Percentiles rank a stretch among this genome's conserved stretches.
Conservation (phyloP, 1,140 invertebrate genomes). For the Mya arenaria region DNA sequence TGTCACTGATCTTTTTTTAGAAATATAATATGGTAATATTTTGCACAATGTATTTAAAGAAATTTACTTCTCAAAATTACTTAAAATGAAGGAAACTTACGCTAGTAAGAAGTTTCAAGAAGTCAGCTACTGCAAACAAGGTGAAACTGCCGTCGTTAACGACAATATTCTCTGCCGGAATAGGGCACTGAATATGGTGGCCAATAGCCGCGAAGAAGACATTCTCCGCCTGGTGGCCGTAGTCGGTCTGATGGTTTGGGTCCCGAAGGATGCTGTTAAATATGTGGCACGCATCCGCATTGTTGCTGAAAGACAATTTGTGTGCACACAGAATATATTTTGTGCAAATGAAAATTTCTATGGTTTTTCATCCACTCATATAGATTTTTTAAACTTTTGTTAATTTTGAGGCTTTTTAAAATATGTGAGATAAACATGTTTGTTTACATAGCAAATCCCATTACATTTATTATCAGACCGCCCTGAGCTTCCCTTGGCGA, state of each 20-base stretch:
- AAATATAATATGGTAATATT: too few species aligned
- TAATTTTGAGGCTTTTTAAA: too few species aligned
- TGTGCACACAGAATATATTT: too few species aligned
- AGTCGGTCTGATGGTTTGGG: constrained; percentile 19
- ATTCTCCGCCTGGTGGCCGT: constrained; percentile 26
- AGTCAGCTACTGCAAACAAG: not conserved
- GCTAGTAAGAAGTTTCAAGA: not conserved
- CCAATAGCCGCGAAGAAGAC: constrained; percentile 10
- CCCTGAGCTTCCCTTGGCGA: too few species aligned
- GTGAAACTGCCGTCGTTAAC: not conserved
- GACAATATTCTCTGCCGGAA: not conserved
- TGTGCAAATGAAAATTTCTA: too few species aligned
- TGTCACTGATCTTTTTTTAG: too few species aligned
- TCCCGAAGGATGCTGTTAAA: constrained; percentile 24
- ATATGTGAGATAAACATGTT: too few species aligned
- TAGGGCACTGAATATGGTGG: constrained; percentile 26
- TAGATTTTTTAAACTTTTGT: too few species aligned
- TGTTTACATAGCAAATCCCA: too few species aligned
- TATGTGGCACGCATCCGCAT: constrained; percentile 22
- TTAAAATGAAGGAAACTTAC: not conserved
- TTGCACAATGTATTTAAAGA: too few species aligned
- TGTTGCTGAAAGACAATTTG: constrained; percentile 22
- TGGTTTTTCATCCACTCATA: too few species aligned
- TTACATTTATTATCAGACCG: too few species aligned
- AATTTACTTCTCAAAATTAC: not conserved